These are phyloP conservation scores for Chaetodon trifascialis DNA, from an alignment of 2,113 vertebrate genomes.

Conservation along the genomic window DNA sequence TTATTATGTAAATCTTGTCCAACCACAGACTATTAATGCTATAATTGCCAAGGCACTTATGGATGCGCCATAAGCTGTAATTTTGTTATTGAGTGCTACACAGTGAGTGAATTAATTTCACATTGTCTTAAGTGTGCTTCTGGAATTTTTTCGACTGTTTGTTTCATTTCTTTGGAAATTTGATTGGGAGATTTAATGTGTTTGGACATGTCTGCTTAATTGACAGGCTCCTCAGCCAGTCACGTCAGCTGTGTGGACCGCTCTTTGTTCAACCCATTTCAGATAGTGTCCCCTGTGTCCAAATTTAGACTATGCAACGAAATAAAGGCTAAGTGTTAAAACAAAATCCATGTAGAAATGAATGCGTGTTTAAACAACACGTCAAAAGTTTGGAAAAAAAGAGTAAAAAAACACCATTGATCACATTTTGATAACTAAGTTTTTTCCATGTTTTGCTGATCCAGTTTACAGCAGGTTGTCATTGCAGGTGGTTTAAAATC, in stretches of 20 bases:
- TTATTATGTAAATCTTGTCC: constrained; percentile 21
- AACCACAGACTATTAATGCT: constrained; percentile 21
- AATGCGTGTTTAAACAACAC: too few relatives aligned
- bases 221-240: neutral
- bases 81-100: constrained; percentile 4
- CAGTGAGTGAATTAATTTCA: neutral
- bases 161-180: constrained; percentile 6
- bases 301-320: constrained; percentile 3
- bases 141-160: neutral
- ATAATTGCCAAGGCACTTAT: constrained; percentile 34
- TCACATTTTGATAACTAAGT: neutral
- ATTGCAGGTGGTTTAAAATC: neutral
- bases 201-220: constrained; percentile 8
- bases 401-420: too few relatives aligned
- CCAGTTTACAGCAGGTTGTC: neutral
- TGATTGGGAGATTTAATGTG: neutral
- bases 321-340: too few relatives aligned
- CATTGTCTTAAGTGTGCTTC: neutral
- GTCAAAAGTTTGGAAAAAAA: too few relatives aligned
- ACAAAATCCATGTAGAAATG: too few relatives aligned
- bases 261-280: neutral
- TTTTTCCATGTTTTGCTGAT: neutral
- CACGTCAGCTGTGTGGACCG: neutral
- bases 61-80: constrained; percentile 1
- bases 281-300: constrained; percentile 8